phyloP scores from a whole-genome alignment of 2,888 invertebrate species.

The Napeogenes inachia region DNA sequence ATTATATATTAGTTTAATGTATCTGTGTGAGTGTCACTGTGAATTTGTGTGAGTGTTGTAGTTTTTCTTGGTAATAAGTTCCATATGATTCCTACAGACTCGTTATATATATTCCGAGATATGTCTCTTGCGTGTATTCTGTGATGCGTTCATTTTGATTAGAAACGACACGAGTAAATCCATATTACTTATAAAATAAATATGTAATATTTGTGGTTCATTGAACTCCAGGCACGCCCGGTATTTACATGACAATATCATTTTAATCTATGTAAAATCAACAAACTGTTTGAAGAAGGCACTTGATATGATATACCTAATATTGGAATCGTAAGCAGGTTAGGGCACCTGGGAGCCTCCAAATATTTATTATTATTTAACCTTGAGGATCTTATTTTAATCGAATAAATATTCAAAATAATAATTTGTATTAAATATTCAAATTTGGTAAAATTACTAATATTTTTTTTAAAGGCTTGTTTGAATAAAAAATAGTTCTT shows the following conservation, averaged over 20 bases:
- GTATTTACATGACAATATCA: slow-evolving; percentile 49
- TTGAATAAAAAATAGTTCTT: too few species aligned
- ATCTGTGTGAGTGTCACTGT: too few species aligned
- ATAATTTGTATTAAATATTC: too few species aligned
- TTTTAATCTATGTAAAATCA: slow-evolving; percentile 69
- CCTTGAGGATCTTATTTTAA: slow-evolving; percentile 4
- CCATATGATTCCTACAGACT: too few species aligned
- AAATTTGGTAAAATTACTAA: too few species aligned
- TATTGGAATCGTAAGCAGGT: slow-evolving; percentile 58
- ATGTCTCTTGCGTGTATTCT: too few species aligned
- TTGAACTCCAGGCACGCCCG: slow-evolving; percentile 46
- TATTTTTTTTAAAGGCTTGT: too few species aligned
- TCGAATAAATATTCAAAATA: slow-evolving; percentile 14
- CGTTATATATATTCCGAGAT: too few species aligned
- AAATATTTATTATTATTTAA: slow-evolving; percentile 7
- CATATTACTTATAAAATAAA: slow-evolving; percentile 30
- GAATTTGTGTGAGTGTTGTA: too few species aligned
- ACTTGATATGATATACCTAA: slow-evolving; percentile 64
- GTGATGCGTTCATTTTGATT: too few species aligned
- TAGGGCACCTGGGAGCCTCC: slow-evolving; percentile 32
- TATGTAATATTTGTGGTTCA: slow-evolving; percentile 56
- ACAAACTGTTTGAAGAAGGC: slow-evolving; percentile 60
- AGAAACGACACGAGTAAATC: slow-evolving; percentile 11
- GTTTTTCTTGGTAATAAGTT: too few species aligned
- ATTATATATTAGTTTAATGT: too few species aligned